Conservation (phyloP, 2,888 invertebrate species). For the Operophtera brumata region DNA sequence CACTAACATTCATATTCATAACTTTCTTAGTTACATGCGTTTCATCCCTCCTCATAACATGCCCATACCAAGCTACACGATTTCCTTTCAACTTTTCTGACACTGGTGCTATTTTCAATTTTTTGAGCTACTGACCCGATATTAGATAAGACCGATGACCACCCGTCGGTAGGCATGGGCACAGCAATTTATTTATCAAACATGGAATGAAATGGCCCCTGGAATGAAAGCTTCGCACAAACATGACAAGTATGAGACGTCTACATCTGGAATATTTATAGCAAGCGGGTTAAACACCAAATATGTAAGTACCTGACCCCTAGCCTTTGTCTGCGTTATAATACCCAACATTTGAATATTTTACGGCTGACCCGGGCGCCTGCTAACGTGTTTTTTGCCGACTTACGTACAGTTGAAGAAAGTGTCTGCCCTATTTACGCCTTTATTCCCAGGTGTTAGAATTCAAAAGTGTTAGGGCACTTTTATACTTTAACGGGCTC, state of each 20-base stretch:
- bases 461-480: conserved; percentile 20
- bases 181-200: not conserved
- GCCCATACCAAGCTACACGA: no score
- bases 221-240: conserved; percentile 21
- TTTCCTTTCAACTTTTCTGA: no score
- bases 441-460: conserved; percentile 22
- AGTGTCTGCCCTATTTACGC: conserved; percentile 18
- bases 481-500: conserved; percentile 26
- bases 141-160: no score
- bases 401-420: conserved; percentile 26
- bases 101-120: no score
- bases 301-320: conserved; percentile 35
- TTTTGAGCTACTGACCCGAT: no score
- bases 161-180: no score
- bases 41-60: no score
- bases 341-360: conserved; percentile 60
- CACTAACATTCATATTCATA: no score
- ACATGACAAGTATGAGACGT: conserved; percentile 30
- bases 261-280: conserved; percentile 41
- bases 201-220: not conserved
- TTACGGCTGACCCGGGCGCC: conserved; percentile 47
- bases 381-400: conserved; percentile 46
- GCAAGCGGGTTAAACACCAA: conserved; percentile 37
- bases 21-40: no score
- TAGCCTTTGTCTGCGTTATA: conserved; percentile 46